phyloP scores from a whole-genome alignment of 2,888 invertebrate species.

The Aleiodes leptofemur region DNA sequence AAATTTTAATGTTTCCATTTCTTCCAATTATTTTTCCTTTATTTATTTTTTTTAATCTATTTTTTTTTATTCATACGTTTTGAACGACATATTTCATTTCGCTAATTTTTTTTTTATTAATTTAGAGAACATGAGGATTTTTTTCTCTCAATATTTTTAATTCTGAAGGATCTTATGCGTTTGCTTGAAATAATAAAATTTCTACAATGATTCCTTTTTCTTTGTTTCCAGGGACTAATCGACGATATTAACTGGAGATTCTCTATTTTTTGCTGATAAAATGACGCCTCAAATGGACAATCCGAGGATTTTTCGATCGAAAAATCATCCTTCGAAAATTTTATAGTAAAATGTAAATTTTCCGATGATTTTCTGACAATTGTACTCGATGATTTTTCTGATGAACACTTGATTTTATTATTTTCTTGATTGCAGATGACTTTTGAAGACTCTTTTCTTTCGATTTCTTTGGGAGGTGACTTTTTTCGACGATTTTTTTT shows the following conservation, averaged over 20 bases:
- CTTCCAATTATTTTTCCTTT: too few relatives aligned
- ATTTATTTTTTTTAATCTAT: background rate
- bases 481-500: slow-evolving; percentile 1
- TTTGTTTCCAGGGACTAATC: slow-evolving; percentile 1
- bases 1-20: background rate
- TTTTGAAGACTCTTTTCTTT: background rate
- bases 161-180: slow-evolving; percentile 16
- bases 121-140: background rate
- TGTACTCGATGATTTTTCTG: background rate
- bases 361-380: background rate
- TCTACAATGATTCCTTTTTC: background rate
- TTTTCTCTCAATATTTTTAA: slow-evolving; percentile 5
- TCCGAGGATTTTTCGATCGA: slow-evolving; percentile 19
- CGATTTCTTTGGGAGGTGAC: background rate
- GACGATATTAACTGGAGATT: slow-evolving; percentile 10
- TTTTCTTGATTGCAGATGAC: background rate
- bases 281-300: background rate
- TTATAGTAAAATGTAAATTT: background rate
- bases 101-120: too few relatives aligned
- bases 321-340: slow-evolving; percentile 21
- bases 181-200: background rate
- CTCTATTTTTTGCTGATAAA: background rate
- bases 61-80: too few relatives aligned
- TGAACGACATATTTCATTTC: too few relatives aligned
- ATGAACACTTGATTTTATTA: background rate